Conservation (phyloP, 30 jellyfish, hydroid and myxozoan genomes). For the Cassiopea xamachana region DNA sequence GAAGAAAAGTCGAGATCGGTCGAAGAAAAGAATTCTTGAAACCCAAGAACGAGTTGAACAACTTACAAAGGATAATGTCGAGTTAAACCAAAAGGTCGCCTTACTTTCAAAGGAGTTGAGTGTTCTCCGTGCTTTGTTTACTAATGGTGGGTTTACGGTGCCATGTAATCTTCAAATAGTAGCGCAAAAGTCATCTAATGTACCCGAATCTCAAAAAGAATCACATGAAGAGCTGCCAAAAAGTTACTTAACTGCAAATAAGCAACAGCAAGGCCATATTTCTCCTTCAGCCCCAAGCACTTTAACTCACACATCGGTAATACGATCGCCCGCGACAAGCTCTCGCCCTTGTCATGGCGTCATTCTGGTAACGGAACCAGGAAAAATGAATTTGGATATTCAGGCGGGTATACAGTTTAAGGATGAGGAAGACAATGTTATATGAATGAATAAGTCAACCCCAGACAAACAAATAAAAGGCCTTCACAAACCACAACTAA, state of each 20-base stretch:
- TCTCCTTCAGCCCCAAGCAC: slow-evolving; percentile 7
- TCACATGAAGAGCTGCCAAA: background rate
- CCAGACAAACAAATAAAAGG: background rate
- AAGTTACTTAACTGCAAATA: slow-evolving; percentile 6
- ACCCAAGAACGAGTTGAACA: slow-evolving; percentile 97
- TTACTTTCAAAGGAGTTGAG: slow-evolving; percentile 88
- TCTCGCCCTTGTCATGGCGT: slow-evolving; percentile 75
- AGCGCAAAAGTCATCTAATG: slow-evolving; percentile 58
- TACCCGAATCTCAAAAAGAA: slow-evolving; percentile 18
- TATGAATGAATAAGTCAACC: background rate
- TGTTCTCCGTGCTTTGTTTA: slow-evolving; percentile 92
- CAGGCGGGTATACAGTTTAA: slow-evolving; percentile 73
- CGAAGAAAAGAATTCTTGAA: slow-evolving; percentile 86
- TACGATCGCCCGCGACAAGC: slow-evolving; percentile 45
- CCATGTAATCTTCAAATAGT: slow-evolving; percentile 91
- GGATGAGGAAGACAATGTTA: slow-evolving; percentile 7
- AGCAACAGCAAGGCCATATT: background rate
- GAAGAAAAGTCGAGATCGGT: slow-evolving; percentile 93
- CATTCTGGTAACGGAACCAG: slow-evolving; percentile 71
- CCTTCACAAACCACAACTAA: background rate
- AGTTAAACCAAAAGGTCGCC: slow-evolving; percentile 86
- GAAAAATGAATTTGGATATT: slow-evolving; percentile 61
- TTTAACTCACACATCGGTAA: slow-evolving; percentile 67
- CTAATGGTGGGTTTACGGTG: slow-evolving; percentile 96
- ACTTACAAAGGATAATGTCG: slow-evolving; percentile 89